Base-by-base conservation (phyloP, 1,140 invertebrate genomes). In the Drosophila pseudoananassae region DNA sequence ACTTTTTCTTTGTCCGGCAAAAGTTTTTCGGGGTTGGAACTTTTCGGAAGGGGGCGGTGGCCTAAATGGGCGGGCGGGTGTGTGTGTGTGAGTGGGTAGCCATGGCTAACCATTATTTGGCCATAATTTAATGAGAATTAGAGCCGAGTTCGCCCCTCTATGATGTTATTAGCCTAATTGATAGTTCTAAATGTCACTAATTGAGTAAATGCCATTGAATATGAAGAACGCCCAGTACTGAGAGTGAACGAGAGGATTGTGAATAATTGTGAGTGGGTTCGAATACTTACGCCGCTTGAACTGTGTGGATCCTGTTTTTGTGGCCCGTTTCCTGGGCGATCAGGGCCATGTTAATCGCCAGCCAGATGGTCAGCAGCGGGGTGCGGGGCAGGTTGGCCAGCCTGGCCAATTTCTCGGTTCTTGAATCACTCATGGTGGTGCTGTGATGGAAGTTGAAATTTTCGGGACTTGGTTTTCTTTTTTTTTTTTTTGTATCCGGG, bases 401-500 rank as follows among this genome's bases (percentile, higher is more conserved):
- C 61, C 70, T 76, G 52, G 72, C 78, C 60, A 91, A 63, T 74
- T 80, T 91, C 54, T 89, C 72, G 69, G 82, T 79, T 72, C 76
- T 77, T 91, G 89, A 90, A 90, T 85, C 84, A 90, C 88, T 91
- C 81, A 85, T 81, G 75, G 81, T 88, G 78, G 74, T 82, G 75
- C 70, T 70, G 33, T 36, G 31, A 31, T 36, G 50, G 54, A 76
- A 76, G 47, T 58, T 66, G 36, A 50, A 63, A 14, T 14, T 60
- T 60, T 69, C 33, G 51, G 52, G 17, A 29, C 51, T 54, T 49
- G 25, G 25, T 29, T 57, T 50, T 15, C 5, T 8, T 14, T 43
- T 43, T 7, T 0, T 43, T 43, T 7, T 43, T 14, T 7, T 10
- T n/a, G 4, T 43, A 6, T 14, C 23, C 49, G 29, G 47, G 54